Conservation (phyloP, 1,140 invertebrate species). For the Monochamus saltuarius region DNA sequence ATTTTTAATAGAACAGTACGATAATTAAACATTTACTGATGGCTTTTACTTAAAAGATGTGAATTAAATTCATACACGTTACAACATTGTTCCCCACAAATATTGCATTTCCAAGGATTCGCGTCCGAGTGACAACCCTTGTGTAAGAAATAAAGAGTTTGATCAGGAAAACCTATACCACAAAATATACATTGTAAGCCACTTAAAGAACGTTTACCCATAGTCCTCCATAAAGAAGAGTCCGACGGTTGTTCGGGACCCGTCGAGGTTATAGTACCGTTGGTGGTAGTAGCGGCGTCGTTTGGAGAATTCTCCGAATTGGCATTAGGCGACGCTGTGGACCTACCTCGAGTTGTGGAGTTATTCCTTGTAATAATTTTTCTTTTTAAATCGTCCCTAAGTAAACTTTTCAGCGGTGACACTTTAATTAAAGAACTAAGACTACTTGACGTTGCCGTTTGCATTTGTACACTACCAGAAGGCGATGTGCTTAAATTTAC, state of each 20-base stretch:
- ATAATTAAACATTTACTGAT: constrained; percentile 57
- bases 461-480: constrained; percentile 44
- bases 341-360: constrained; percentile 44
- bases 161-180: constrained; percentile 91
- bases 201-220: constrained; percentile 44
- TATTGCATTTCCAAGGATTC: constrained; percentile 97
- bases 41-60: constrained; percentile 90
- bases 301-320: constrained; percentile 45
- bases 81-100: constrained; percentile 89
- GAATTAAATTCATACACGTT: constrained; percentile 97
- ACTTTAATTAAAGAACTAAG: constrained; percentile 70
- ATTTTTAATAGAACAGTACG: background rate
- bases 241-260: constrained; percentile 56
- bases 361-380: constrained; percentile 65
- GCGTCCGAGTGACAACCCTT: constrained; percentile 96
- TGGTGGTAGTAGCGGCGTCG: constrained; percentile 54
- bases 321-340: constrained; percentile 38
- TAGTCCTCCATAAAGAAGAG: constrained; percentile 45
- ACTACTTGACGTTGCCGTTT: constrained; percentile 62
- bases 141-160: constrained; percentile 94
- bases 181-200: constrained; percentile 74
- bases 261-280: constrained; percentile 67
- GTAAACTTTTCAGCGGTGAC: constrained; percentile 78
- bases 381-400: constrained; percentile 77
- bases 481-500: constrained; percentile 46